Evolutionary conservation across 2,888 invertebrate genomes (phyloP).

Genomic region (Tenthredo amoena): DNA sequence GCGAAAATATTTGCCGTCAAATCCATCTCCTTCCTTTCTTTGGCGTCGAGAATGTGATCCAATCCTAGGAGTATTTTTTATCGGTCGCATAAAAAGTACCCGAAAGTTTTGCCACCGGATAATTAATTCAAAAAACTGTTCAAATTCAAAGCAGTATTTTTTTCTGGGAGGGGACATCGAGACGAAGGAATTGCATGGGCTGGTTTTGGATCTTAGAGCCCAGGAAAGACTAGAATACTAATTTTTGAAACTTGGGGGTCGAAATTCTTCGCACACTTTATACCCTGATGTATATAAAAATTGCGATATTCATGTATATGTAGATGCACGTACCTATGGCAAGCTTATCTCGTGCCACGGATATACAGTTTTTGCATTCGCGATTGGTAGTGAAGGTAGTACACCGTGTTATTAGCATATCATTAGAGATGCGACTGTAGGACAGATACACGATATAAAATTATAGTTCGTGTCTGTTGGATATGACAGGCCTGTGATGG

Average conservation of each 20-base stretch:
- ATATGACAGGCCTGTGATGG: constrained; percentile 21
- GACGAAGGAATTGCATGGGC: neutral
- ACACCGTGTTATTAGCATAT: constrained; percentile 30
- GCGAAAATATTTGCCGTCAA: too few species aligned
- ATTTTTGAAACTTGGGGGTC: neutral
- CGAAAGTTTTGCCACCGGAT: too few species aligned
- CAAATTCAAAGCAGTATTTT: neutral
- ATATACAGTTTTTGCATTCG: neutral
- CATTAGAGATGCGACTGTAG: constrained; percentile 15
- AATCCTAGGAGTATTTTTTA: too few species aligned
- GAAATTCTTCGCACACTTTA: neutral
- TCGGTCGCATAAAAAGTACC: too few species aligned
- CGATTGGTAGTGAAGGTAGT: neutral
- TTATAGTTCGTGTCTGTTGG: constrained; percentile 41
- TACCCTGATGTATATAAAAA: neutral
- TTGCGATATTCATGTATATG: neutral
- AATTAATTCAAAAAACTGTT: too few species aligned
- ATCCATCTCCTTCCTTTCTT: too few species aligned
- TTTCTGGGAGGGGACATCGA: neutral
- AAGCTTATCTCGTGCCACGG: neutral
- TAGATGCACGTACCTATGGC: neutral
- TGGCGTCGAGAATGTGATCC: too few species aligned
- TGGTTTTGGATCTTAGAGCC: neutral
- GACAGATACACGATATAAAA: constrained; percentile 27
- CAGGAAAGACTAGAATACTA: neutral